Evolutionary conservation across 2,888 invertebrate species (phyloP).

Genomic region (Dolichopus griseipennis): DNA sequence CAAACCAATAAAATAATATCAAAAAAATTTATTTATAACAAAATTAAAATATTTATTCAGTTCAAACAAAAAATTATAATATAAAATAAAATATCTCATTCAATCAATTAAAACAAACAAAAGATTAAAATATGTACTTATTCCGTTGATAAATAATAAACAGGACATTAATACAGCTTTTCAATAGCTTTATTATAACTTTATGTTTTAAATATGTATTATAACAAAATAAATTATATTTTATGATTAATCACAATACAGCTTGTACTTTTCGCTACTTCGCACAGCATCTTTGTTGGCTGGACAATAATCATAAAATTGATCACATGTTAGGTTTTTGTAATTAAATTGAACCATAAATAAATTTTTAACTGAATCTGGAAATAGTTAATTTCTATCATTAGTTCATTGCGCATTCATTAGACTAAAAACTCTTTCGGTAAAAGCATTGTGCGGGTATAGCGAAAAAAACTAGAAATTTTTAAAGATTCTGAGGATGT

Average conservation of each 20-base stretch:
- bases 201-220: neutral
- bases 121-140: no score
- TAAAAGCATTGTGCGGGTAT: constrained; percentile 5
- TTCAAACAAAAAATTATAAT: no score
- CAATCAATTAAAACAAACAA: no score
- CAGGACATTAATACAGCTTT: no score
- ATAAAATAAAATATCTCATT: no score
- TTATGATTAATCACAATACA: neutral
- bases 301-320: constrained; percentile 2
- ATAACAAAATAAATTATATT: neutral
- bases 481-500: constrained; percentile 6
- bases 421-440: constrained; percentile 7
- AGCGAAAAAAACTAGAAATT: constrained; percentile 7
- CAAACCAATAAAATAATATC: neutral
- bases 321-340: neutral
- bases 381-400: constrained; percentile 2
- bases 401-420: constrained; percentile 5
- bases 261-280: neutral
- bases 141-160: no score
- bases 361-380: neutral
- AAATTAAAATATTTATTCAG: no score
- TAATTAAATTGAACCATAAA: neutral
- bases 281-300: neutral
- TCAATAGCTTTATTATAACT: neutral
- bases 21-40: no score